These are phyloP conservation scores for Pygoscelis adeliae DNA, from an alignment of 2,113 vertebrate species.

Conservation along the genomic window DNA sequence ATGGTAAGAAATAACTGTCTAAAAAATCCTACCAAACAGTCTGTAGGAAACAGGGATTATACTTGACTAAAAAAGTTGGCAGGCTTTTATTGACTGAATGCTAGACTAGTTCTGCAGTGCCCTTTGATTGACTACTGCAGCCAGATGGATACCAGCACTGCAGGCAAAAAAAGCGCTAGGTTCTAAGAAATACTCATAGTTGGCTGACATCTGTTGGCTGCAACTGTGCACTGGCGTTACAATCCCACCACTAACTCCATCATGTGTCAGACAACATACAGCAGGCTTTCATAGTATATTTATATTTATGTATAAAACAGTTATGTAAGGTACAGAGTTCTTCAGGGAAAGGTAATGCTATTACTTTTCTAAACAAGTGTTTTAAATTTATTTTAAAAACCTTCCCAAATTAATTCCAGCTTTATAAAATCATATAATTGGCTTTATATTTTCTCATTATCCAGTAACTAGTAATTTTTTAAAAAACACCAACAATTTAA, in stretches of 20 bases:
- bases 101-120: background rate
- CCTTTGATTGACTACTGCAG: background rate
- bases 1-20: background rate
- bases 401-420: background rate
- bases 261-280: background rate
- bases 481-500: conserved; percentile 40
- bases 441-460: conserved; percentile 59
- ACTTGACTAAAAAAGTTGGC: background rate
- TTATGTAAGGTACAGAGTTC: background rate
- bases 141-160: background rate
- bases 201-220: conserved; percentile 51
- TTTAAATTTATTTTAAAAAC: background rate
- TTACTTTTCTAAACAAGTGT: conserved; percentile 17
- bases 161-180: background rate
- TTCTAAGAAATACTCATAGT: background rate
- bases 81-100: background rate
- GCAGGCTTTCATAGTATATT: background rate
- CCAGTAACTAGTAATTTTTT: conserved; percentile 27
- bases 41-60: background rate
- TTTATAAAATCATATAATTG: conserved; percentile 42
- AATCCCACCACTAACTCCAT: background rate
- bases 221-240: background rate
- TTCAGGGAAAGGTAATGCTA: background rate
- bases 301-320: background rate
- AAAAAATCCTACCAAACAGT: background rate